Evolutionary conservation across 2,797 vertebrate species (phyloP), one percentile per base, ranked within the genome.

Genomic region (Aplochiton taeniatus): DNA sequence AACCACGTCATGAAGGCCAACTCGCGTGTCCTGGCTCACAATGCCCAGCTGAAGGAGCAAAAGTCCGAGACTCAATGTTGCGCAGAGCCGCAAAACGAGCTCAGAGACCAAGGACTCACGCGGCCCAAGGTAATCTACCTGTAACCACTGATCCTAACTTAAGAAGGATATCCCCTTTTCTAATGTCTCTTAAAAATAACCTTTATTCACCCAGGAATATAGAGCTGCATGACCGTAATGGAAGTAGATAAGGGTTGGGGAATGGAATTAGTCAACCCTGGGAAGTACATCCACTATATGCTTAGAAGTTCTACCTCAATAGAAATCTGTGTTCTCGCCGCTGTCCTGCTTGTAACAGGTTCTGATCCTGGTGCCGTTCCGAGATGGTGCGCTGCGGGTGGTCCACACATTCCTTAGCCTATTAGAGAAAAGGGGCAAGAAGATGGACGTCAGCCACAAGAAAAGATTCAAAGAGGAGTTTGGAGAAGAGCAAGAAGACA

Each of bases 1-100:
- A 99, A 99, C 80, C 98, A 99, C 0, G 88, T 98, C 12, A 91
- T 99, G 72, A 99, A 98, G 87, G 95, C 97, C 64, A 99, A 99
- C 16, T 90, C 93, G 18, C 88, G 87, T 16, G 95, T 99, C 43
- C 92, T 99, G 50, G 83, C 77, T 77, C 95, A 98, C 84, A 99
- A 98, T 1, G 75, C 92, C 17, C 88, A 80, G 60, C 87, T 91
- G 0, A 92, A 91, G 68, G 91, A 94, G 68, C 62, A 43, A 55
- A 81, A 86, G 56, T 69, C 20, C 45, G 56, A 60, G 68, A 1
- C 20, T 17, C 93, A 91, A 69, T 65, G 78, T 0, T 89, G 90
- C 4, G 58, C 82, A 0, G 89, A 91, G 9, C 78, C 84, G 0
- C 82, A 76, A 0, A 95, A 95, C 0, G 93, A 94, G 65, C 90